phyloP scores from a whole-genome alignment of 1,140 invertebrate species.

The Holotrichia oblita region DNA sequence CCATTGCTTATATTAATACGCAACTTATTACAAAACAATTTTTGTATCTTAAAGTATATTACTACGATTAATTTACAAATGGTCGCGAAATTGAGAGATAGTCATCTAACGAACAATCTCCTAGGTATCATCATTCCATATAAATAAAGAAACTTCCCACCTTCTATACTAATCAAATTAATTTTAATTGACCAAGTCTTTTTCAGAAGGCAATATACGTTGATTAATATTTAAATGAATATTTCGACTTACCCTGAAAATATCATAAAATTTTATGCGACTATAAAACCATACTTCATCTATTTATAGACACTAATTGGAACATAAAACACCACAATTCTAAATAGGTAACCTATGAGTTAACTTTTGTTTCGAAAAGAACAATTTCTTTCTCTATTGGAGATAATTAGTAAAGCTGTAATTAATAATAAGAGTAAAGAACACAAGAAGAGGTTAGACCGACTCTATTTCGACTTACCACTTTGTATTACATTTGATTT shows the following conservation, averaged over 20 bases:
- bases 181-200: background rate
- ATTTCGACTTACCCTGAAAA: background rate
- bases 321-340: background rate
- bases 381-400: background rate
- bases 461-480: too few relatives aligned
- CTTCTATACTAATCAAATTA: background rate
- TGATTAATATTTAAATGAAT: background rate
- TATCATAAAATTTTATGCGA: constrained; percentile 14
- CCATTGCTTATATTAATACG: too few relatives aligned
- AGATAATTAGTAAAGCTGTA: background rate
- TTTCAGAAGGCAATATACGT: background rate
- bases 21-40: too few relatives aligned
- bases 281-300: background rate
- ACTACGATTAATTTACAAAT: too few relatives aligned
- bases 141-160: background rate
- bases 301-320: constrained; percentile 34
- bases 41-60: too few relatives aligned
- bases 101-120: too few relatives aligned
- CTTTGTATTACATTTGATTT: too few relatives aligned
- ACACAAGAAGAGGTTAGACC: too few relatives aligned
- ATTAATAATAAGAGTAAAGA: too few relatives aligned
- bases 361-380: background rate
- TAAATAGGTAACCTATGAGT: constrained; percentile 23
- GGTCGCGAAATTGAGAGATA: too few relatives aligned
- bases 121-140: too few relatives aligned